Conservation (phyloP, 2,113 vertebrate genomes). For the Grammomys surdaster region DNA sequence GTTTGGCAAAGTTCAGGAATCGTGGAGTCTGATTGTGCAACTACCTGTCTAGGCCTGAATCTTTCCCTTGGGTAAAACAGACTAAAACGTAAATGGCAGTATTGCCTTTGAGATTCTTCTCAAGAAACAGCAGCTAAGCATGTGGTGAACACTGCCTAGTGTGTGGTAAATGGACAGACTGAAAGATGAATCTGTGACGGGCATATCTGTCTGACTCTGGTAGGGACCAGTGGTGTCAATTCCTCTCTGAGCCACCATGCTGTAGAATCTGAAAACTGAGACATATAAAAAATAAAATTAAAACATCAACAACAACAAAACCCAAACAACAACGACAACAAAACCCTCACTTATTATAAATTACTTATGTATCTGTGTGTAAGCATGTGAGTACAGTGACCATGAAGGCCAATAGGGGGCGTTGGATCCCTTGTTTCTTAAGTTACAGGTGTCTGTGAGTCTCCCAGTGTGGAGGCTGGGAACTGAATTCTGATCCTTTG, state of each 20-base stretch:
- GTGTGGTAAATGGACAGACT: background rate
- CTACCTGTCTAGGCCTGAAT: background rate
- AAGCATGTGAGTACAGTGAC: background rate
- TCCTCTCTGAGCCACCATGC: background rate
- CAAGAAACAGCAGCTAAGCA: background rate
- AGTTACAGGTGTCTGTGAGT: background rate
- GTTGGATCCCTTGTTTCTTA: background rate
- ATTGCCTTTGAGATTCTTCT: background rate
- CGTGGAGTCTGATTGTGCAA: background rate
- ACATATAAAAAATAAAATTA: background rate
- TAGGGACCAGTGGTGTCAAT: background rate
- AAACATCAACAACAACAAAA: background rate
- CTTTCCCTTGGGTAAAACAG: background rate
- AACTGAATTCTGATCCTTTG: background rate
- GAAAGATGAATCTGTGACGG: background rate
- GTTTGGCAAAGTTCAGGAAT: background rate
- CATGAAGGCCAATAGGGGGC: no score
- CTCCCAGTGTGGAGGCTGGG: background rate
- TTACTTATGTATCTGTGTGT: background rate
- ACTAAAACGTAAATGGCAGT: background rate
- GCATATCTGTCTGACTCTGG: background rate
- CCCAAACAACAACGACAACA: no score
- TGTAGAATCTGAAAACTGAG: background rate
- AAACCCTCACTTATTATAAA: background rate
- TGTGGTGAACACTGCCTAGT: background rate